Evolutionary conservation across 2,888 invertebrate genomes (phyloP), one percentile per base, ranked within the genome.

Genomic region (Drosophila nigricruria): DNA sequence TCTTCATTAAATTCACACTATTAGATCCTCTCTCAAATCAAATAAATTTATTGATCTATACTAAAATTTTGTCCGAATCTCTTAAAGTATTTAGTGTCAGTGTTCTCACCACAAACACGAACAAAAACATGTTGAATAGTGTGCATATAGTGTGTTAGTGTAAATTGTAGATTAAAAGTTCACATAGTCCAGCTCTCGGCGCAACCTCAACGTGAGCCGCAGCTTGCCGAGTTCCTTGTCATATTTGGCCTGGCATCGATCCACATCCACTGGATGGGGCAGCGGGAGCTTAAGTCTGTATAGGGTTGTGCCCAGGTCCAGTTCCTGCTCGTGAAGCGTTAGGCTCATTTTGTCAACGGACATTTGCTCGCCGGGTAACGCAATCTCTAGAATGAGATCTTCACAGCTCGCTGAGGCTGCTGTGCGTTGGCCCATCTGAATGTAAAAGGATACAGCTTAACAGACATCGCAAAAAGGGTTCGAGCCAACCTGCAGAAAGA

Each of bases 391-490:
- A n/a, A 97, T 94, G 93, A 98, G 95, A 92, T 97, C 96, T 92
- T 98, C 98, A 93, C 98, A 98, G 89, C 97, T 97, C 4, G 97
- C 94, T 0, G 97, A 95, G 2, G 95, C 93, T 20, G 96, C 95
- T 0, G 96, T 96, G 92, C 97, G 97, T 70, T 95, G 95, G 1
- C 96, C 96, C 94, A 97, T 96, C 96, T 97, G 93, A 58, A 91
- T 59, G 54, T 14, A 42, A 52, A 45, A 4, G 45, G 36, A 56
- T 49, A 43, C 14, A n/a, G 47, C 42, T 70, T 63, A 63, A 40
- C 12, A 20, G 9, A 18, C 12, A 2, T 3, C 10, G 32, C 16
- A 23, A 27, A 42, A 42, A 27, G 34, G 16, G 27, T 18, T 12
- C 5, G 18, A 10, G 18, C 38, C 14, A 91, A 96, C 97, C 94